phyloP scores from a whole-genome alignment of 2,113 vertebrate genomes.

The Fulmarus glacialis region DNA sequence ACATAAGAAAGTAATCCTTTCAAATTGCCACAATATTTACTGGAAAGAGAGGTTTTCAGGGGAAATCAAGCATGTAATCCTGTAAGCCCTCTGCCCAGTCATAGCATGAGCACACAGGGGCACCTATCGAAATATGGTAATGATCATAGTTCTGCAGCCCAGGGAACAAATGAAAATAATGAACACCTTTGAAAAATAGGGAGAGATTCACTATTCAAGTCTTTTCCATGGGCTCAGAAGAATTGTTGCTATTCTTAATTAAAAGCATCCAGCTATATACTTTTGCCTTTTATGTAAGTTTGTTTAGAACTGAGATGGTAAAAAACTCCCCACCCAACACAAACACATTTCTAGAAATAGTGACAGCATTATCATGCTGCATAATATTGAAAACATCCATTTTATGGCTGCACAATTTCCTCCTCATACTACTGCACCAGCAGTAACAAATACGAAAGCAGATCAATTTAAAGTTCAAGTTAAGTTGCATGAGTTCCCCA shows the following conservation, averaged over 20 bases:
- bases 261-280: not conserved
- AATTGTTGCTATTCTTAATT: not conserved
- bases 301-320: not conserved
- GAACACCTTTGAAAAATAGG: not conserved
- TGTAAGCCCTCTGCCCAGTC: slow-evolving; percentile 62
- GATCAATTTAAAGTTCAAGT: slow-evolving; percentile 69
- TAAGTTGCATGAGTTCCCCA: slow-evolving; percentile 62
- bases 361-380: slow-evolving; percentile 5
- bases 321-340: not conserved
- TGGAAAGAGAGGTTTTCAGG: slow-evolving; percentile 67
- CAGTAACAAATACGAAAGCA: slow-evolving; percentile 54
- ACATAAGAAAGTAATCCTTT: slow-evolving; percentile 73
- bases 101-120: slow-evolving; percentile 29
- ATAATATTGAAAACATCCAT: slow-evolving; percentile 14
- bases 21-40: slow-evolving; percentile 76
- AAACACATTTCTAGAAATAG: not conserved
- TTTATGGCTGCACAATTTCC: slow-evolving; percentile 41
- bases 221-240: not conserved
- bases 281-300: not conserved
- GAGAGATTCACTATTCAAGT: not conserved
- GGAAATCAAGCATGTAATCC: slow-evolving; percentile 74
- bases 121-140: slow-evolving; percentile 66
- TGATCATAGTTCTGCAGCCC: not conserved
- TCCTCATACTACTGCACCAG: not conserved
- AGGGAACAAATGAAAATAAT: slow-evolving; percentile 38